Evolutionary conservation across 1,140 invertebrate genomes (phyloP), one percentile per base, ranked within the genome.

Genomic region (Sarcophaga bullata): DNA sequence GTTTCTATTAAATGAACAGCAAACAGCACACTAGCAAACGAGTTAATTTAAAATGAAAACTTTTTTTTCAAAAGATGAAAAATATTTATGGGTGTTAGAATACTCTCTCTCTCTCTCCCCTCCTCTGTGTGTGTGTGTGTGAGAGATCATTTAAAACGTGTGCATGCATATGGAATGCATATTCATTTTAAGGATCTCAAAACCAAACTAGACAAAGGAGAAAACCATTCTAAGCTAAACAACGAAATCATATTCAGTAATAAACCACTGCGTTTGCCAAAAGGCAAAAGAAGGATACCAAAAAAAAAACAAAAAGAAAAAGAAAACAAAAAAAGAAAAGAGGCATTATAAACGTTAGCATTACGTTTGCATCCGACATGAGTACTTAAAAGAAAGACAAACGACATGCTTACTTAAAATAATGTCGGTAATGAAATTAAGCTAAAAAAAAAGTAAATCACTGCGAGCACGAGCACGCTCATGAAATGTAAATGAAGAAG

Each of bases 381-480:
- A 50, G 48, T 50, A 50, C 48, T 78, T 78, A 52, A 50, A 78
- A 78, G 25, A 50, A 78, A 78, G 75, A 78, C 49, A 78, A 78
- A 78, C 75, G 75, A 78, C 75, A 78, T 78, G 75, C 75, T 78
- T 82, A 82, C 76, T 72, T 82, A 82, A 68, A 82, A 82, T 82
- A 80, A 82, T 82, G 82, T 82, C 76, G 76, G 50, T 80, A 82
- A 82, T 80, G 82, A 82, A 82, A 80, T 82, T 82, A 82, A 82
- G 82, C 82, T 80, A 80, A 76, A 82, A 82, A 80, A 76, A 82
- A 82, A 82, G 82, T 82, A 82, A 82, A 82, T 82, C 82, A 82
- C 82, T 78, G 75, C 76, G 58, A 48, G 50, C n/a, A n/a, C n/a
- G 82, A 50, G 68, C 54, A 80, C 68, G 75, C 48, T 75, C 52